phyloP scores from a whole-genome alignment of 2,888 invertebrate species.

The Ypsolopha scabrella region DNA sequence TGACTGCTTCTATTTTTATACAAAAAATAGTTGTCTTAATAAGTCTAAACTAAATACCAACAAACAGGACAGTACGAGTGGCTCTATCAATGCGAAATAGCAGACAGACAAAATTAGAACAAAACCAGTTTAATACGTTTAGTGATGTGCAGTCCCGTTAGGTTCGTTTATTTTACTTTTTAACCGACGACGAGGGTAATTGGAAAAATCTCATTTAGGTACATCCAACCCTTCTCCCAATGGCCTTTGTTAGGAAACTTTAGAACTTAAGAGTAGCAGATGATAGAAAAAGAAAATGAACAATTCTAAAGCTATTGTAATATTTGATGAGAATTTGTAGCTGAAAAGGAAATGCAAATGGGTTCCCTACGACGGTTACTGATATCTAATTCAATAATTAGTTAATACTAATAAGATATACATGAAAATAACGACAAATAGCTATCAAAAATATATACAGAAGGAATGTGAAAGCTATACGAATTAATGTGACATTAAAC shows the following conservation, averaged over 20 bases:
- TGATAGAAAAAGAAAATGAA: background rate
- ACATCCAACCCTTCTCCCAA: constrained; percentile 13
- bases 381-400: too few species aligned
- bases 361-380: too few species aligned
- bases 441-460: too few species aligned
- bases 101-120: background rate
- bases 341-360: too few species aligned
- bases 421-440: too few species aligned
- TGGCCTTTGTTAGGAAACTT: constrained; percentile 3
- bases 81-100: background rate
- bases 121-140: constrained; percentile 3
- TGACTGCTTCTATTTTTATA: too few species aligned
- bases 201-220: constrained; percentile 50
- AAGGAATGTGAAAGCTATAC: too few species aligned
- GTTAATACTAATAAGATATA: too few species aligned
- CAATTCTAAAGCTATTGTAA: background rate
- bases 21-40: too few species aligned
- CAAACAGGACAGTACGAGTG: background rate
- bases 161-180: constrained; percentile 33
- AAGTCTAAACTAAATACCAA: background rate
- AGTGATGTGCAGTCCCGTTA: constrained; percentile 15
- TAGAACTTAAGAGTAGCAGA: constrained; percentile 1
- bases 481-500: too few species aligned
- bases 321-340: too few species aligned
- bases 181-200: constrained; percentile 25